phyloP scores from a whole-genome alignment of 2,113 vertebrate species.

The Gnathonemus echidnorhynchus region DNA sequence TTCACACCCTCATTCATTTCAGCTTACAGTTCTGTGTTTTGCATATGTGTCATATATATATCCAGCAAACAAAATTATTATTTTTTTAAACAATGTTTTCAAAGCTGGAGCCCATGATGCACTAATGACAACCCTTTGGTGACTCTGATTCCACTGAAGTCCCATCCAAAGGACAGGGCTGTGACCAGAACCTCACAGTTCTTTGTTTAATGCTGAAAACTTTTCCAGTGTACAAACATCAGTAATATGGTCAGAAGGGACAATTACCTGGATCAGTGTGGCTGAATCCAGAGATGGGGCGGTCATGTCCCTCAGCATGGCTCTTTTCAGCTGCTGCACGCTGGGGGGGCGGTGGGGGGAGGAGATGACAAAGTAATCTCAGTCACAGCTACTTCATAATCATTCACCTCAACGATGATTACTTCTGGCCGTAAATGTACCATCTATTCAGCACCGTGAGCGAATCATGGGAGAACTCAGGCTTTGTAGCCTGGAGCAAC shows the following conservation, averaged over 20 bases:
- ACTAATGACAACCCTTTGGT: not conserved
- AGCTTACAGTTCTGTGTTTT: not conserved
- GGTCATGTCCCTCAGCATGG: constrained; percentile 63
- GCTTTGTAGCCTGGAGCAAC: not conserved
- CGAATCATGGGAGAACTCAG: not conserved
- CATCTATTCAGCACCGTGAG: not conserved
- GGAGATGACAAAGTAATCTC: not conserved
- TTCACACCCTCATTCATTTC: not conserved
- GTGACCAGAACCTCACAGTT: not conserved
- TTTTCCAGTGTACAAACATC: not conserved
- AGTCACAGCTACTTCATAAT: not conserved
- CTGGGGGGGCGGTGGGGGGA: constrained; percentile 24
- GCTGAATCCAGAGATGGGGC: constrained; percentile 63
- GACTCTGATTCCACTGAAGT: not conserved
- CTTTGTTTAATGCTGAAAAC: not conserved
- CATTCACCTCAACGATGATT: not conserved
- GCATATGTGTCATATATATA: not conserved
- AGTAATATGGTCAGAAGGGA: not conserved
- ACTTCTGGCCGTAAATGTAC: not conserved
- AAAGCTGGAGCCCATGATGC: not conserved
- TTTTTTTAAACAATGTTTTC: not conserved
- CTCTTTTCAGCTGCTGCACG: constrained; percentile 59
- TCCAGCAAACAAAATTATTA: not conserved
- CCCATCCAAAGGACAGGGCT: not conserved
- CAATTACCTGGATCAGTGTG: constrained; percentile 60